These are phyloP conservation scores for Tholera decimalis DNA, from an alignment of 2,888 invertebrate genomes.

Conservation along the genomic window DNA sequence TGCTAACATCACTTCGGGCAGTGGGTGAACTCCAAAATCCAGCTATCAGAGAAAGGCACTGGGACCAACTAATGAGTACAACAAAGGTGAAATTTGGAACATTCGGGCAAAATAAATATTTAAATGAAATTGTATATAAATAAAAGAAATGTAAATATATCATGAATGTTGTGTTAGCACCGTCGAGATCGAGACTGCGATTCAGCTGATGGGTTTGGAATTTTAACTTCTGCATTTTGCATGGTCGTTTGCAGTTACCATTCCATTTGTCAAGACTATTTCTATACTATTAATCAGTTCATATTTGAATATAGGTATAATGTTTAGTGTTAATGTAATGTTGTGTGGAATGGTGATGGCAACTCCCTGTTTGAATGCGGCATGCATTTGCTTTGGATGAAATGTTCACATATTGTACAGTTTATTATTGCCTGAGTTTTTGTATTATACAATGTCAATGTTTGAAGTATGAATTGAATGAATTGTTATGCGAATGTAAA, in stretches of 20 bases:
- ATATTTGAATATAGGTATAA: neutral
- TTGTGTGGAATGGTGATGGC: slow-evolving; percentile 45
- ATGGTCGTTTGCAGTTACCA: slow-evolving; percentile 63
- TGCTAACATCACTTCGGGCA: slow-evolving; percentile 98
- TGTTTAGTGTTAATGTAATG: neutral
- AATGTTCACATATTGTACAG: slow-evolving; percentile 61
- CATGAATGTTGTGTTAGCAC: slow-evolving; percentile 71
- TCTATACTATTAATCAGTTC: neutral
- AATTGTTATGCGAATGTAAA: slow-evolving; percentile 84
- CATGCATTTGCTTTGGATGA: slow-evolving; percentile 69
- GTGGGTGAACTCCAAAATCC: slow-evolving; percentile 99
- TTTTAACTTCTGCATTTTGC: slow-evolving; percentile 71
- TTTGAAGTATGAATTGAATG: slow-evolving; percentile 58
- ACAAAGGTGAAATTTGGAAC: slow-evolving; percentile 94
- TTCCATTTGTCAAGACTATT: slow-evolving; percentile 32
- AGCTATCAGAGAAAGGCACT: slow-evolving; percentile 98
- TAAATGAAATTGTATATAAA: slow-evolving; percentile 74
- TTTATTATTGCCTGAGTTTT: slow-evolving; percentile 64
- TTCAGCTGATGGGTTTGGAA: slow-evolving; percentile 68
- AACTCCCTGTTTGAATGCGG: slow-evolving; percentile 55
- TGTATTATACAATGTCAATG: slow-evolving; percentile 71
- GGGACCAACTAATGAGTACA: slow-evolving; percentile 99
- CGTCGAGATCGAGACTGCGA: slow-evolving; percentile 55
- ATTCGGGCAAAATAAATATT: slow-evolving; percentile 58
- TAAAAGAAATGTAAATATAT: slow-evolving; percentile 69